phyloP scores from a whole-genome alignment of 1,140 invertebrate genomes.

The Aricia agestis region DNA sequence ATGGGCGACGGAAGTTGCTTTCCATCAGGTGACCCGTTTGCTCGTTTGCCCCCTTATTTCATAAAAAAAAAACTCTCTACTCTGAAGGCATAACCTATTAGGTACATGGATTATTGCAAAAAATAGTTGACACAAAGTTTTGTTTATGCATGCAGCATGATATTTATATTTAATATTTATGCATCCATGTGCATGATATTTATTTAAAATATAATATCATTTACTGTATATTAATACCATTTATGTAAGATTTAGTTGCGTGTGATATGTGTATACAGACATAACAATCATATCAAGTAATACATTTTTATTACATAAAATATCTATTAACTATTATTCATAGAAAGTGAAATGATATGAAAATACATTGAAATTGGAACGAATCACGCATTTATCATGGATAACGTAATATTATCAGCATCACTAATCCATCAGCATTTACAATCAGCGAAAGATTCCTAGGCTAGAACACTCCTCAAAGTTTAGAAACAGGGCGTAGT shows the following conservation, averaged over 20 bases:
- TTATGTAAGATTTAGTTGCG: not conserved
- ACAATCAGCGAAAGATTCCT: too few species aligned
- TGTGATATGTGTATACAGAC: not conserved
- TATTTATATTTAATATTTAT: not conserved
- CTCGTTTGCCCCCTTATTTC: too few species aligned
- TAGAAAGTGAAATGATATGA: conserved; percentile 13
- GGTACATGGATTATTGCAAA: too few species aligned
- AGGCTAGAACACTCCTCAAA: too few species aligned
- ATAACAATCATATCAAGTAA: not conserved
- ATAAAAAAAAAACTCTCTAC: too few species aligned
- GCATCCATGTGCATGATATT: not conserved
- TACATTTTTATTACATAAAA: conserved; percentile 7
- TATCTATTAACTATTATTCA: conserved; percentile 4
- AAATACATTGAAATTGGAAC: conserved; percentile 1
- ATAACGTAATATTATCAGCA: not conserved
- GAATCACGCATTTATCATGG: not conserved
- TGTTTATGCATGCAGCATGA: not conserved
- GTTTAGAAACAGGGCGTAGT: too few species aligned
- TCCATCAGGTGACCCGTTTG: too few species aligned
- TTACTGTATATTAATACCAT: not conserved
- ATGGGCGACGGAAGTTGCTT: too few species aligned
- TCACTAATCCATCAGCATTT: not conserved
- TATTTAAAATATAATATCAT: not conserved
- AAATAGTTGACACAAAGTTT: not conserved
- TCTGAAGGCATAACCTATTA: too few species aligned